Evolutionary conservation across 2,888 invertebrate species (phyloP).

Genomic region (Caenorhabditis parvicauda): DNA sequence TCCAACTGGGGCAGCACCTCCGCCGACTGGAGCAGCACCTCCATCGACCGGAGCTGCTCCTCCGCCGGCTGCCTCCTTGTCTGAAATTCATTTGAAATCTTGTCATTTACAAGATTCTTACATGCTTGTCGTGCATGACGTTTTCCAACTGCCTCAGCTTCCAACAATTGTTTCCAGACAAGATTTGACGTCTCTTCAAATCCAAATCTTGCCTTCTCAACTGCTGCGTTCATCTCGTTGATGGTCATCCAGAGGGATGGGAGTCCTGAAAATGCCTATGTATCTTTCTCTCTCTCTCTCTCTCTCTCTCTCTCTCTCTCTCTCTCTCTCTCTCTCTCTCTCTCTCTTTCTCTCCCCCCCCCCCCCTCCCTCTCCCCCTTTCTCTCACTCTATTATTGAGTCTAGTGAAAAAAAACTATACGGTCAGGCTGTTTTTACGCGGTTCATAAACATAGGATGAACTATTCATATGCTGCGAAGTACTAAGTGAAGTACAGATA

Average conservation of each 20-base stretch:
- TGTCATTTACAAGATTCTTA: constrained; percentile 14
- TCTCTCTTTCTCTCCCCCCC: no score
- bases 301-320: no score
- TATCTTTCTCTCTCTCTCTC: no score
- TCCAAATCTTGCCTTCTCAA: constrained; percentile 34
- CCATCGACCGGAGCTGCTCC: constrained; percentile 6
- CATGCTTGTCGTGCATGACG: constrained; percentile 40
- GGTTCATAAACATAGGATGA: no score
- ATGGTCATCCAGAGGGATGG: constrained; percentile 47
- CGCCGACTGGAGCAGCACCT: constrained; percentile 9
- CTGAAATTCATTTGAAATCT: constrained; percentile 9
- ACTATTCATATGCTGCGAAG: no score
- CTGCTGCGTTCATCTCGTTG: constrained; percentile 41
- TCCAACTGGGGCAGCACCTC: constrained; percentile 7
- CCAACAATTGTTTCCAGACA: constrained; percentile 50
- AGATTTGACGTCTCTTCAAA: constrained; percentile 51
- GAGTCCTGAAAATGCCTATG: no score
- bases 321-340: no score
- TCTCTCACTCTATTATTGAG: no score
- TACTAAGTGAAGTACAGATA: no score
- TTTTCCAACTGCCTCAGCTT: constrained; percentile 36
- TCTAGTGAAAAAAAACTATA: no score
- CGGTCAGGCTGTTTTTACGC: no score
- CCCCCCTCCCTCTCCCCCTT: no score
- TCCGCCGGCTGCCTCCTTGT: constrained; percentile 20